Evolutionary conservation across 2,797 vertebrate genomes (phyloP), one percentile per base, ranked within the genome.

Genomic region (Knipowitschia caucasica): DNA sequence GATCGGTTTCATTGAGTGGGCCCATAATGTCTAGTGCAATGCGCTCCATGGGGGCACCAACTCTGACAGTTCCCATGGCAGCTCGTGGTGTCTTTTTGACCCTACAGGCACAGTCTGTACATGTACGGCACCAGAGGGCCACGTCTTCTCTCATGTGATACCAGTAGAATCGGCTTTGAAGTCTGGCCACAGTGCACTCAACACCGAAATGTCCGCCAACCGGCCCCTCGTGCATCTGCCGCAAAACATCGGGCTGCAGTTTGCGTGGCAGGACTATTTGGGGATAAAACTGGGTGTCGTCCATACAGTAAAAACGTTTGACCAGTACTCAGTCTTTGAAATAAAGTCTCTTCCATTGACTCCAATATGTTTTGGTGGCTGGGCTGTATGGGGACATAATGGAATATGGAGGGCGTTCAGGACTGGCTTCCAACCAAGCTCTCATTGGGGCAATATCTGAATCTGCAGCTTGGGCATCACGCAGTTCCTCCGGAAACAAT

Each of bases 101-200:
- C 9, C 46, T 64, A 3, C 50, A 23, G 1, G 49, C 43, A 25
- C 51, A 69, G 30, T 50, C 72, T 25, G 21, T 51, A 60, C 45
- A 63, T 3, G 65, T 67, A 4, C 12, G 0, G 1, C 43, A 62
- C 50, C 49, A 57, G 14, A 53, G 39, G 3, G 58, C 25, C 62
- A n/a, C n/a, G n/a, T n/a, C n/a, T n/a, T n/a, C n/a, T n/a, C n/a
- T n/a, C n/a, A n/a, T 74, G 0, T 10, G 6, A 3, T 79, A 68
- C 59, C 63, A 78, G 31, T 29, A 77, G 36, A 54, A 75, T n/a
- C 51, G 2, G 0, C 50, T 77, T 6, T 63, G 56, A 0, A 71
- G 24, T 1, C 18, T 0, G 0, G 34, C 35, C 1, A 74, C 49
- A 0, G 52, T 74, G 0, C 21, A 27, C 6, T 71, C 67, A 0